phyloP scores from a whole-genome alignment of 2,113 vertebrate genomes.

The Dendrocopos noguchii region DNA sequence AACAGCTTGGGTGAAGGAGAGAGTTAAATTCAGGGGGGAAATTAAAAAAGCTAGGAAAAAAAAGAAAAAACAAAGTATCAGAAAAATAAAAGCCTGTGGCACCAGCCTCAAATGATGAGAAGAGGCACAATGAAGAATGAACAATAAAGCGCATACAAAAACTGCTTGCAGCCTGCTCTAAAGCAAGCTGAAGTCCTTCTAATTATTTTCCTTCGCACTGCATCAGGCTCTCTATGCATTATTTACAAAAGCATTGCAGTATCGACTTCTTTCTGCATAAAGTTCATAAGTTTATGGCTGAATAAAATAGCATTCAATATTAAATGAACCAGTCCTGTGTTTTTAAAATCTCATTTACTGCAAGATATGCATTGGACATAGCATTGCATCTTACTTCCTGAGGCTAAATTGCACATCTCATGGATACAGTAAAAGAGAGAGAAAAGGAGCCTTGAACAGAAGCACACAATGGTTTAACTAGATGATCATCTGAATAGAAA shows the following conservation, averaged over 20 bases:
- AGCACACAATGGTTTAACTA: not conserved
- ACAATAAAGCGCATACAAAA: not conserved
- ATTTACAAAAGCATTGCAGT: constrained; percentile 10
- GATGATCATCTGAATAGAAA: not conserved
- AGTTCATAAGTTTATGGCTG: not conserved
- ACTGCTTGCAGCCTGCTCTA: not conserved
- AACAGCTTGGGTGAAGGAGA: not conserved
- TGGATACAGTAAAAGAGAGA: not conserved
- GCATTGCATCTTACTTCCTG: not conserved
- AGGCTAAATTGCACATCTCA: not conserved
- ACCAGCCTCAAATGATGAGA: not conserved
- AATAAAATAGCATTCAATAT: not conserved
- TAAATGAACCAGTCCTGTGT: not conserved
- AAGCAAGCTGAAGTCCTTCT: not conserved
- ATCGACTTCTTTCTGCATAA: not conserved
- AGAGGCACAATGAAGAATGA: constrained; percentile 13
- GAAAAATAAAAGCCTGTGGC: constrained; percentile 16
- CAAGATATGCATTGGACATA: not conserved
- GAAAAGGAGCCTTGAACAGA: not conserved
- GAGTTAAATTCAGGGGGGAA: not conserved
- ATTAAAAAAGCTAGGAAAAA: not conserved
- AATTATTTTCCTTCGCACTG: constrained; percentile 14
- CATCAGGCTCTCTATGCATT: not conserved
- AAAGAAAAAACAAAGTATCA: not conserved
- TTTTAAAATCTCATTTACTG: constrained; percentile 8